phyloP scores from a whole-genome alignment of 2,797 vertebrate genomes.

The Sparus aurata region DNA sequence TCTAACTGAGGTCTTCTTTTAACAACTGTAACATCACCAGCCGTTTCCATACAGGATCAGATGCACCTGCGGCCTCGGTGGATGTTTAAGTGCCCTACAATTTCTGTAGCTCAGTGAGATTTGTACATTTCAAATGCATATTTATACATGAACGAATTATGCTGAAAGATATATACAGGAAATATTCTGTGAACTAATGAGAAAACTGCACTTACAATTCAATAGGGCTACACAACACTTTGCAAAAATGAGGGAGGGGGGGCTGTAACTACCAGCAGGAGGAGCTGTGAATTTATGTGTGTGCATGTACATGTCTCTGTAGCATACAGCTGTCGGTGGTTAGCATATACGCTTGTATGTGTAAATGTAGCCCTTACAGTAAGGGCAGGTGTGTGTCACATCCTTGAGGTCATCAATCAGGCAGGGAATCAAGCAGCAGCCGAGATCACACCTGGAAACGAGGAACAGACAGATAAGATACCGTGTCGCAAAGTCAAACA shows the following conservation, averaged over 20 bases:
- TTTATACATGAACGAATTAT: slow-evolving; percentile 63
- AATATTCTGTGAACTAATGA: slow-evolving; percentile 68
- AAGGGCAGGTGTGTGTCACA: slow-evolving; percentile 97
- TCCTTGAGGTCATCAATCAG: slow-evolving; percentile 99
- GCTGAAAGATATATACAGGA: slow-evolving; percentile 71
- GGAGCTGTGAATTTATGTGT: slow-evolving; percentile 61
- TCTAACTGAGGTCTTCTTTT: slow-evolving; percentile 37
- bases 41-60: slow-evolving; percentile 34
- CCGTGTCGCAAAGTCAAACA: neutral
- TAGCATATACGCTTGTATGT: slow-evolving; percentile 99
- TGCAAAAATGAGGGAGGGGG: slow-evolving; percentile 54
- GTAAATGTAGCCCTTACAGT: slow-evolving; percentile 99
- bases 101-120: slow-evolving; percentile 41
- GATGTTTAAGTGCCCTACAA: slow-evolving; percentile 40
- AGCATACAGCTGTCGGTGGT: slow-evolving; percentile 78
- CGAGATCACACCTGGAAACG: slow-evolving; percentile 92
- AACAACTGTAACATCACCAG: slow-evolving; percentile 49
- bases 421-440: slow-evolving; percentile 98
- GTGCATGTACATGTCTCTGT: slow-evolving; percentile 70
- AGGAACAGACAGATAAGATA: slow-evolving; percentile 4
- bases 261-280: slow-evolving; percentile 71
- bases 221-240: slow-evolving; percentile 73
- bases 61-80: slow-evolving; percentile 17
- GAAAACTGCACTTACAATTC: slow-evolving; percentile 72
- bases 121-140: slow-evolving; percentile 65